Base-by-base conservation (phyloP, 2,888 invertebrate genomes). In the Pherbina coryleti region DNA sequence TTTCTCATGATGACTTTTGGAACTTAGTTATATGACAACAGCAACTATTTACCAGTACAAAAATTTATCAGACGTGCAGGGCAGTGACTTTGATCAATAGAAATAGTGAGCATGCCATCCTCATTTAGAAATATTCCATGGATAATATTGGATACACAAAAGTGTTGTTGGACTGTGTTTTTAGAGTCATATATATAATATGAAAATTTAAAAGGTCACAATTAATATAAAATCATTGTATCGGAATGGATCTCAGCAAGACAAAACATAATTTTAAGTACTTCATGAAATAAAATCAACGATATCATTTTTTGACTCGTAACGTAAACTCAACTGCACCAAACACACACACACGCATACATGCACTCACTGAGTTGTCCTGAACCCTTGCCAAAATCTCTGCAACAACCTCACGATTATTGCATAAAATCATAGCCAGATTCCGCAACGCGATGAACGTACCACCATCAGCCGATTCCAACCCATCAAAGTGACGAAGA, bases 211-310 rank as follows among this genome's bases (percentile, higher is more conserved):
- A 7, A 8, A 7, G 37, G 37, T 37, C 1, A 37, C 37, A 37
- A 37, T 37, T 37, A 37, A 37, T 37, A 37, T 37, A 7, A 37
- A 37, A 37, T 7, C 37, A 37, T 37, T 37, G 5, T 4, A 4
- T 37, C 8, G 37, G 37, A 8, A 37, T 37, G 8, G 8, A 37
- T 5, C 37, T 4, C 1, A 37, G 44, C 53, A 49, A 64, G 14
- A 34, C 31, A 66, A 71, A 73, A 77, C 49, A 64, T 71, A 74
- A 69, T 74, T 74, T 74, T 69, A 57, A 74, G 57, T 60, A 77
- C 67, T 77, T 67, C 67, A 73, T 44, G 60, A 74, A 73, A 57
- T 74, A 60, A 14, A 73, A 67, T 60, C 66, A 73, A 74, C 69
- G 74, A 73, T 77, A 67, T n/a, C n/a, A 77, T 22, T 31, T 44